These are phyloP conservation scores for Magallana ariakensis DNA, from an alignment of 1,140 invertebrate species.

Conservation along the genomic window DNA sequence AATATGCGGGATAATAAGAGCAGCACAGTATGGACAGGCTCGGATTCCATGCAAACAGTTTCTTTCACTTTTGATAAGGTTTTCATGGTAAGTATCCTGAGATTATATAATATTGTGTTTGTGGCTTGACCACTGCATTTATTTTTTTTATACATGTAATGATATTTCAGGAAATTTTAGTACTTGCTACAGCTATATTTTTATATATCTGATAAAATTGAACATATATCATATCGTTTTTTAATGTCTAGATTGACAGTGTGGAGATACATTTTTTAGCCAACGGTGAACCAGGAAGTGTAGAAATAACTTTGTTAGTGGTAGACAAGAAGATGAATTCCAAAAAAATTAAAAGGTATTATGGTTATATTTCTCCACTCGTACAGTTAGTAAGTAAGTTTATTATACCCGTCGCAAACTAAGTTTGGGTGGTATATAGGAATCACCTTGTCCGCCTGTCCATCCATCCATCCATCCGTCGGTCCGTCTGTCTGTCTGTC, in stretches of 20 bases:
- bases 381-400: too few relatives aligned
- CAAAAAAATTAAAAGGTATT: background rate
- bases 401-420: too few relatives aligned
- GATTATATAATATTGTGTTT: background rate
- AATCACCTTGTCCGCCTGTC: too few relatives aligned
- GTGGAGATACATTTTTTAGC: background rate
- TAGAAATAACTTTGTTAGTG: background rate
- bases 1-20: background rate
- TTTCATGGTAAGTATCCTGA: conserved; percentile 4
- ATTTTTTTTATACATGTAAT: background rate
- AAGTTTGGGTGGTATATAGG: too few relatives aligned
- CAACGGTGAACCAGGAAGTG: background rate
- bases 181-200: background rate
- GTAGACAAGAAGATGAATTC: background rate
- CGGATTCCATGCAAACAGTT: background rate
- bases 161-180: background rate
- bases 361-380: background rate
- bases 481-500: too few relatives aligned
- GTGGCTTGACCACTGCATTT: background rate
- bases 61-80: background rate
- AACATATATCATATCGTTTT: background rate
- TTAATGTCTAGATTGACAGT: background rate
- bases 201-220: background rate
- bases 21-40: background rate
- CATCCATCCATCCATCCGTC: too few relatives aligned